phyloP scores from a whole-genome alignment of 2,113 vertebrate species.

The Dipodomys merriami region DNA sequence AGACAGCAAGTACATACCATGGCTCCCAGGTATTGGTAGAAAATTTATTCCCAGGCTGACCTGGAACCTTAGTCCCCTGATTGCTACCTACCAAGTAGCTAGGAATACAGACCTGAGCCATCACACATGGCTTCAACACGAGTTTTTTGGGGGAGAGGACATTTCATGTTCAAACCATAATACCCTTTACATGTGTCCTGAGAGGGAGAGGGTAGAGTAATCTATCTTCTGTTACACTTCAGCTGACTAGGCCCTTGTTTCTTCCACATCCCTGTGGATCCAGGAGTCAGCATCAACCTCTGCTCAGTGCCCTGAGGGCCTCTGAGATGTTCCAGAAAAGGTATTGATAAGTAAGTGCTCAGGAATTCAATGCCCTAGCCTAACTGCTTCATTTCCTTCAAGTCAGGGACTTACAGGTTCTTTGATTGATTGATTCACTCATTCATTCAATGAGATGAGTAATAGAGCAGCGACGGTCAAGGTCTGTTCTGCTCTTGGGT shows the following conservation, averaged over 20 bases:
- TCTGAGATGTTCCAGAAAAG: no score
- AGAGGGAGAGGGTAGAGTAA: neutral
- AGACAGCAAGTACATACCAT: no score
- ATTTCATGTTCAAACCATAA: neutral
- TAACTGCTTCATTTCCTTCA: neutral
- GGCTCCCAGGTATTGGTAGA: no score
- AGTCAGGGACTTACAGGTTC: neutral
- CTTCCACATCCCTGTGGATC: rapidly evolving
- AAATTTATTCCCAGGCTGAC: no score
- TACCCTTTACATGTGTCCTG: neutral
- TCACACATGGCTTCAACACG: no score
- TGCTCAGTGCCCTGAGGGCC: neutral
- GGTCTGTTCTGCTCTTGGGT: neutral
- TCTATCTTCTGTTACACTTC: neutral
- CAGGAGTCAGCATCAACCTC: neutral
- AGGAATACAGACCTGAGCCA: no score
- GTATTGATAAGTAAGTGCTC: neutral
- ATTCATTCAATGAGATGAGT: neutral
- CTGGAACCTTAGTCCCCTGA: no score
- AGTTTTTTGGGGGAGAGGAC: no score
- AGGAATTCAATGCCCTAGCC: neutral
- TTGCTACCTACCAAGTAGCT: no score
- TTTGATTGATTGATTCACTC: neutral
- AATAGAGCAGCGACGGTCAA: neutral
- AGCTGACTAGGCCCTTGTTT: neutral